Base-by-base conservation (phyloP, 2,888 invertebrate species). In the Tridacna gigas region DNA sequence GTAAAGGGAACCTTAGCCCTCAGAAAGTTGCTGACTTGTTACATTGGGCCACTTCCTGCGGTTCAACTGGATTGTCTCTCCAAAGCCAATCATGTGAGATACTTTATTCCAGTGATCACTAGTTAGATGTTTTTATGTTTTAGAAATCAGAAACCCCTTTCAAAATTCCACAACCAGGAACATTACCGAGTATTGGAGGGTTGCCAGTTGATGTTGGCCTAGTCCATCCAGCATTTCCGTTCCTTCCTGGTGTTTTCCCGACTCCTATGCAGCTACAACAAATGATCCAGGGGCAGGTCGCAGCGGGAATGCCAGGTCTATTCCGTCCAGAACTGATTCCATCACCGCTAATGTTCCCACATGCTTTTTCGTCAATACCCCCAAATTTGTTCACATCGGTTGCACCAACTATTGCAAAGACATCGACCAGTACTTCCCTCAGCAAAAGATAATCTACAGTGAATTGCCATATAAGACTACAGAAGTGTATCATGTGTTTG, bases 251-350 rank as follows among this genome's bases (percentile, higher is more conserved):
- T 15, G 78, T 79, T 28, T 87, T 87, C 48, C 87, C 87, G n/a
- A 87, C 87, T 20, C 87, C 87, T 0, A 61, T 85, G n/a, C 87
- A 87, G 71, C 80, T 87, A 9, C 87, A 85, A 61, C 87, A 87
- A 65, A 87, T 87, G 84, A 87, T 87, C 37, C 87, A 87, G 67
- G 85, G 84, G n/a, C 87, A 87, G 74, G 87, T 87, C 7, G 83
- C 87, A 5, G 84, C 84, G 2, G 82, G 82, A 13, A 74, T 86
- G 73, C 84, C 87, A 4, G 74, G 83, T 51, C 15, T 84, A 7
- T 71, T 71, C 61, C 77, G 79, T 26, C 84, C 86, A 25, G 86
- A 80, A 37, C 66, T 79, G 67, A 51, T 84, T 5, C 86, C 77
- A 37, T 63, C 77, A 12, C 77, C 78, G 0, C 26, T 82, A 20